Evolutionary conservation across 2,888 invertebrate genomes (phyloP).

Genomic region (Laothoe populi): DNA sequence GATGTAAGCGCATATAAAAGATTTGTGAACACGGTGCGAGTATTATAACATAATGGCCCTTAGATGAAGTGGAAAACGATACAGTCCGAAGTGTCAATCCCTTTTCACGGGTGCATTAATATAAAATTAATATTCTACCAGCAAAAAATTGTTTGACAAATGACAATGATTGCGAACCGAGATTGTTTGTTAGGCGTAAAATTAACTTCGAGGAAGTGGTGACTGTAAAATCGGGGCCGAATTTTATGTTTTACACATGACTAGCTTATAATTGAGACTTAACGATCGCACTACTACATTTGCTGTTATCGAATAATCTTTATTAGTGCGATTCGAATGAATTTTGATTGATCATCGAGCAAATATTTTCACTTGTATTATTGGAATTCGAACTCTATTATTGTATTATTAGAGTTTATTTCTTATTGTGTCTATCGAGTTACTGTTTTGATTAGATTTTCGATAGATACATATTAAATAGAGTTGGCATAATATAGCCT

Average conservation of each 20-base stretch:
- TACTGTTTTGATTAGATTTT: constrained; percentile 46
- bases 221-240: constrained; percentile 34
- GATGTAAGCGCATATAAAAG: constrained; percentile 4
- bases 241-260: constrained; percentile 67
- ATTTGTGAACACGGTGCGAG: constrained; percentile 46
- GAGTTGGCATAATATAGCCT: constrained; percentile 39
- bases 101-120: constrained; percentile 76
- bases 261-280: constrained; percentile 62
- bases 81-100: constrained; percentile 76
- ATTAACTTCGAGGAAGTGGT: constrained; percentile 56
- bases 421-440: constrained; percentile 22
- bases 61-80: constrained; percentile 83
- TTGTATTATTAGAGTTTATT: constrained; percentile 15
- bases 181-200: constrained; percentile 22
- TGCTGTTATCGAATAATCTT: constrained; percentile 49
- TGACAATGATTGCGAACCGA: constrained; percentile 23
- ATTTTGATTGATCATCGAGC: constrained; percentile 44
- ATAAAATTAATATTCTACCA: constrained; percentile 72
- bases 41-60: constrained; percentile 64
- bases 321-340: constrained; percentile 51
- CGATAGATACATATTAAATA: constrained; percentile 56
- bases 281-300: constrained; percentile 17
- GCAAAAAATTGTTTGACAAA: constrained; percentile 26
- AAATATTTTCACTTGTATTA: constrained; percentile 28
- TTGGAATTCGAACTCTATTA: constrained; percentile 33